Conservation (phyloP, 2,888 invertebrate species). For the Blastobasis lacticolella region DNA sequence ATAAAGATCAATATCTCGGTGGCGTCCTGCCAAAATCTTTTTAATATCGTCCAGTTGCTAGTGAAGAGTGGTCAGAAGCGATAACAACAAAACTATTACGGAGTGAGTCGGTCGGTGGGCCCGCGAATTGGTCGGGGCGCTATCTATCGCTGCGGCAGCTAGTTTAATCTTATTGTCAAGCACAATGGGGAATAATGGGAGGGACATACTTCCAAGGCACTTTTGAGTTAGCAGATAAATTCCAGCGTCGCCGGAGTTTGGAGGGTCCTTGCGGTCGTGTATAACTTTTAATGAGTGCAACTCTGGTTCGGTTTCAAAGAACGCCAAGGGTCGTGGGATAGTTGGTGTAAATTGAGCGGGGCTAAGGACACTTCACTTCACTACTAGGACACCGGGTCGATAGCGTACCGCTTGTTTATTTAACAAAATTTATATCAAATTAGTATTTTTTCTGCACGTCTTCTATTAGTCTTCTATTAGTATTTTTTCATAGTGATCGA, state of each 20-base stretch:
- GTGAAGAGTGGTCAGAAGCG: conserved; percentile 62
- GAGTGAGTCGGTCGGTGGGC: conserved; percentile 35
- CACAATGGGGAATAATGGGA: conserved; percentile 59
- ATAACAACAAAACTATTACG: conserved; percentile 71
- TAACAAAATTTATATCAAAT: too few species aligned
- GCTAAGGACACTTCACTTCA: conserved; percentile 21
- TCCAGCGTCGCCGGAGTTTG: conserved; percentile 42
- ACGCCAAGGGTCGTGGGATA: conserved; percentile 24
- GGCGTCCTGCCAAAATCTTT: conserved; percentile 71
- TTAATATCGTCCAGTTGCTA: conserved; percentile 68
- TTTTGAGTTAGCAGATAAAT: conserved; percentile 60
- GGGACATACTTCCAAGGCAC: conserved; percentile 47
- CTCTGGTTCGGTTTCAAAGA: conserved; percentile 49
- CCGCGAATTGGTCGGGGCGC: conserved; percentile 45
- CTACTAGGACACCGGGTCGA: too few species aligned
- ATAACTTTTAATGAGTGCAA: conserved; percentile 64
- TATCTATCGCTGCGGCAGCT: conserved; percentile 36
- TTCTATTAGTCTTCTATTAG: too few species aligned
- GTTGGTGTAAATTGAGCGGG: conserved; percentile 37
- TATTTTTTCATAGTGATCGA: too few species aligned
- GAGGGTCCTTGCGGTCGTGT: conserved; percentile 47
- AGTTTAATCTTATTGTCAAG: conserved; percentile 65
- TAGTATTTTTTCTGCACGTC: too few species aligned
- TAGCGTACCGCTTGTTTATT: too few species aligned
- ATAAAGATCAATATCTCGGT: conserved; percentile 71